Conservation (phyloP, 2,797 vertebrate species). For the Gymnothorax reevesii region DNA sequence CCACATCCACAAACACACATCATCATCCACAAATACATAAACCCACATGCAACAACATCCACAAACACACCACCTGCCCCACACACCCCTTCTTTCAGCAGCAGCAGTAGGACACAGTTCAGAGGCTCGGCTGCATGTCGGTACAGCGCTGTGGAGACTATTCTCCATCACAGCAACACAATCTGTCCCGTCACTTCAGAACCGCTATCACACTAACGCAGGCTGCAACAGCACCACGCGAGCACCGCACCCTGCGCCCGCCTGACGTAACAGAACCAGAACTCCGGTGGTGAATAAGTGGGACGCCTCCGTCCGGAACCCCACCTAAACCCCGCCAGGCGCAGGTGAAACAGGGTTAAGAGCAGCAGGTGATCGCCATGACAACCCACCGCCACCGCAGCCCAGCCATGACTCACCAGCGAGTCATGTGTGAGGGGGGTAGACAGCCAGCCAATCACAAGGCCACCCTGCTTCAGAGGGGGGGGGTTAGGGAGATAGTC, state of each 20-base stretch:
- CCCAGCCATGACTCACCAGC: neutral
- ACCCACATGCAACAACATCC: neutral
- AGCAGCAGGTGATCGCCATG: slow-evolving; percentile 1
- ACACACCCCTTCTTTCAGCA: neutral
- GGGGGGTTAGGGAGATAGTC: neutral
- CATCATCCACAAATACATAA: neutral
- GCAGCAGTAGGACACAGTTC: neutral
- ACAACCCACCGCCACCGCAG: neutral
- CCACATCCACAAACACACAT: neutral
- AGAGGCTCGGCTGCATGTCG: neutral
- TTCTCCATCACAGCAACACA: neutral
- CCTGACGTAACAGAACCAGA: neutral
- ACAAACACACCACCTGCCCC: neutral
- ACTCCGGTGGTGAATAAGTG: no score
- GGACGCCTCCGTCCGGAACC: neutral
- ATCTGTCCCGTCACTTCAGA: neutral
- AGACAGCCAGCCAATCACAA: neutral
- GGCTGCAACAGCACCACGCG: no score
- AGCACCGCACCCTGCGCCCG: neutral
- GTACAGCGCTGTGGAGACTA: neutral
- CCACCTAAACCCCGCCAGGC: neutral
- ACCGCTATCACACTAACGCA: neutral
- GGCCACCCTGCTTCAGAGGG: neutral
- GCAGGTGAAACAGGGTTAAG: no score
- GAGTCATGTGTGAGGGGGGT: neutral